Evolutionary conservation across 2,113 vertebrate genomes (phyloP), one percentile per base, ranked within the genome.

Genomic region (Cephalophus harveyi): DNA sequence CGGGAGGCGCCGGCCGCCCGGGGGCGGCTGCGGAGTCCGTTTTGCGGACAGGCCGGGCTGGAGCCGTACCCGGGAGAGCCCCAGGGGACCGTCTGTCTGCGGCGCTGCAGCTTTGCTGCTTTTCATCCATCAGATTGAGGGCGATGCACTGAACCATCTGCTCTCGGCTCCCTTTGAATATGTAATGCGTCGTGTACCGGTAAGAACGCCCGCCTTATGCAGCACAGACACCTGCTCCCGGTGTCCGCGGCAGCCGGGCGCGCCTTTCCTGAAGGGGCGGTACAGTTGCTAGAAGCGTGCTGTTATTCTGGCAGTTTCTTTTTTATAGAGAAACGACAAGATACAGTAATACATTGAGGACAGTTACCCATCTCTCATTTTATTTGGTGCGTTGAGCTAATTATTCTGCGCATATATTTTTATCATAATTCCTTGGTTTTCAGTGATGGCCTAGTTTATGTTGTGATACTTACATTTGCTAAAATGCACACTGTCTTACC

Each of bases 1-100:
- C 23, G 74, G 94, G 92, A 96, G 89, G 62, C 33, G 25, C 78
- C 40, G 40, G 3, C 40, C 40, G 40, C 40, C 40, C 40, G 40
- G 40, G 40, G 40, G 54, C 92, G 64, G 59, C 74, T 89, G 3
- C 40, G 95, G 97, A 97, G 59, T 97, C 97, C 97, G 95, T 98
- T 98, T 97, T 98, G 97, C 92, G 36, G 40, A 92, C 97, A 95
- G 94, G 94, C 28, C 46, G 64, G 6, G 64, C 46, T 79, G 85
- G 36, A 89, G 52, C 76, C 43, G 87, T 62, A 67, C 27, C 84
- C 95, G 33, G 9, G 27, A 54, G 59, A 71, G 36, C 21, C 33
- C 36, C 36, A 9, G 57, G 74, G 83, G 19, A 40, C 4, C 52
- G 28, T 27, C 81, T 87, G 2, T n/a, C 57, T 21, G 52, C 55